phyloP scores from a whole-genome alignment of 2,113 vertebrate species.

The Ancistrus triradiatus region DNA sequence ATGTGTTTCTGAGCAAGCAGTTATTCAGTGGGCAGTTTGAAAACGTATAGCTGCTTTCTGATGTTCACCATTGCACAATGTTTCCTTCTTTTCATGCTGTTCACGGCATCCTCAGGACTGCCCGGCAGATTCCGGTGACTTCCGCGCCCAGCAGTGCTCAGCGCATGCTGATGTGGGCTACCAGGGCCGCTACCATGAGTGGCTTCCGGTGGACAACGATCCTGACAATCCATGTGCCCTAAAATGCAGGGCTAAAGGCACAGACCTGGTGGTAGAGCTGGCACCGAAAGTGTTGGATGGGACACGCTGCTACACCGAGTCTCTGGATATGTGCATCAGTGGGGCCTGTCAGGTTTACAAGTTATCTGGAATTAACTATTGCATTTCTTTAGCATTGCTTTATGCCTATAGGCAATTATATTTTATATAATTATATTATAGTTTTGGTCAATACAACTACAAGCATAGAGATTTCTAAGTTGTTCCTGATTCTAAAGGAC shows the following conservation, averaged over 20 bases:
- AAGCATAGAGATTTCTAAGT: conserved; percentile 4
- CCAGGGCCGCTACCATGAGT: conserved; percentile 87
- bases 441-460: background rate
- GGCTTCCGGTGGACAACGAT: conserved; percentile 89
- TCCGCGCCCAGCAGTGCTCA: conserved; percentile 93
- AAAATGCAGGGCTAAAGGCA: conserved; percentile 84
- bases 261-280: conserved; percentile 78
- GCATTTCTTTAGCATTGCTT: background rate
- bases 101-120: no score
- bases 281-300: conserved; percentile 95
- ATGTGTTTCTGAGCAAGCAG: background rate
- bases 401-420: background rate
- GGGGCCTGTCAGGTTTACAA: conserved; percentile 83
- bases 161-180: conserved; percentile 90
- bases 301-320: conserved; percentile 92
- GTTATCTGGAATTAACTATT: background rate
- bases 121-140: conserved; percentile 86
- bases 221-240: conserved; percentile 89
- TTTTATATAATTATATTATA: background rate
- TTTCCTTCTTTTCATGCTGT: background rate
- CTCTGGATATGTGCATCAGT: conserved; percentile 96
- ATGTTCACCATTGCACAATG: no score
- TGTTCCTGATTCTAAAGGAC: background rate
- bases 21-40: no score
- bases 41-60: no score